These are phyloP conservation scores for Bathynomus jamesi DNA, from an alignment of 1,140 invertebrate species.

Conservation along the genomic window DNA sequence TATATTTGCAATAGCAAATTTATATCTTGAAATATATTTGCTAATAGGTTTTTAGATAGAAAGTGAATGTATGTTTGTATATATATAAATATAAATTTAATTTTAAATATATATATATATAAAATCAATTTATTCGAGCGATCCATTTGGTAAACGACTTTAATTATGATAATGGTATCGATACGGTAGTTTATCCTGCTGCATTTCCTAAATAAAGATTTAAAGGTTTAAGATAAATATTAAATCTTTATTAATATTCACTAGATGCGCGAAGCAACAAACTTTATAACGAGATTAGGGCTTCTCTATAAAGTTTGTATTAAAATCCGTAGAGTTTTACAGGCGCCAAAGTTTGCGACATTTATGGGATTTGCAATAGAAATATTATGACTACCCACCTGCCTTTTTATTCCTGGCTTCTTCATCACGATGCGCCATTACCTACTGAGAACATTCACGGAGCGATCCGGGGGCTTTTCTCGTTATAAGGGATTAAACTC, in stretches of 20 bases:
- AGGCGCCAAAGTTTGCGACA: not conserved
- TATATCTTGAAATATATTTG: too few species aligned
- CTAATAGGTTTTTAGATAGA: too few species aligned
- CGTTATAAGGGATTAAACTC: conserved; percentile 1
- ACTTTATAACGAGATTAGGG: not conserved
- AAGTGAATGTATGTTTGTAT: not conserved
- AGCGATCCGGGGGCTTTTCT: not conserved
- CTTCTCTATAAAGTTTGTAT: not conserved
- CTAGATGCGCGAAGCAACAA: not conserved
- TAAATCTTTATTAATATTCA: conserved; percentile 2
- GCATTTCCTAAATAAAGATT: not conserved
- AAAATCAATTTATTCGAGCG: not conserved
- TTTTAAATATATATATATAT: not conserved
- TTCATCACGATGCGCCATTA: not conserved
- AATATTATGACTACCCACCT: conserved; percentile 1
- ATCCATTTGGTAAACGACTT: not conserved
- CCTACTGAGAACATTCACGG: not conserved
- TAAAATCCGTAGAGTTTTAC: conserved; percentile 1
- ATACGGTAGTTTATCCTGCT: not conserved
- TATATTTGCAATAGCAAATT: too few species aligned
- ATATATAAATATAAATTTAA: not conserved
- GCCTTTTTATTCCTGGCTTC: not conserved
- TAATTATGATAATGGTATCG: not conserved
- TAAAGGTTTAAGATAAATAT: not conserved
- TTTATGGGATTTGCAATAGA: conserved; percentile 1